Conservation (phyloP, 2,797 vertebrate species). For the Hyperoplus lanceolatus region DNA sequence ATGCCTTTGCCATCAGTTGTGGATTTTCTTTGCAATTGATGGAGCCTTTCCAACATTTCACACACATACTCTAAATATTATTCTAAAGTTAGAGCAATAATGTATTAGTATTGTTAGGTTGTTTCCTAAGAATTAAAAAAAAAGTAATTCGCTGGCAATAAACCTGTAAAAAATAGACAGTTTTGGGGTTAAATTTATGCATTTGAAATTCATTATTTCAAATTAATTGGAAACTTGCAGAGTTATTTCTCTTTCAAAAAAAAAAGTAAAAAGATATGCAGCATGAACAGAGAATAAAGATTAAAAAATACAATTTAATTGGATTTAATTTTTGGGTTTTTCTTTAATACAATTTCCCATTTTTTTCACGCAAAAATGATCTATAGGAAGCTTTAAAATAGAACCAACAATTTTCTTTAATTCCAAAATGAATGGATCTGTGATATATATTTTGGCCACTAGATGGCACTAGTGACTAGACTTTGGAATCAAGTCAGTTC, state of each 20-base stretch:
- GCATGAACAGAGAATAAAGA: not conserved
- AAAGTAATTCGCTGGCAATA: too few species aligned
- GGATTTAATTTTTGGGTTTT: not conserved
- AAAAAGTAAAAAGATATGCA: too few species aligned
- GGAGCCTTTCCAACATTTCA: too few species aligned
- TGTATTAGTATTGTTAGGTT: too few species aligned
- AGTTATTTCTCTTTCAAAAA: not conserved
- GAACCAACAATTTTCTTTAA: not conserved
- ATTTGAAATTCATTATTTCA: not conserved
- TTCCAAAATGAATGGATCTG: not conserved
- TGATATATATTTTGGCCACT: not conserved
- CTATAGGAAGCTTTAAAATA: too few species aligned
- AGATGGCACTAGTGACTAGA: not conserved
- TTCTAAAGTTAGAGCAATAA: too few species aligned
- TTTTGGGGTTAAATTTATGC: not conserved
- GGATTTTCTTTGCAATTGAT: too few species aligned
- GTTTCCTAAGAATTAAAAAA: too few species aligned
- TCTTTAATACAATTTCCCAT: not conserved
- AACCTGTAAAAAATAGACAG: not conserved
- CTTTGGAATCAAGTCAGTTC: too few species aligned
- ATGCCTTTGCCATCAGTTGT: too few species aligned
- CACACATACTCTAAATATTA: too few species aligned
- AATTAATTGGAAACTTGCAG: not conserved
- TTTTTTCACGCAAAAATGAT: not conserved
- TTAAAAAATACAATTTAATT: too few species aligned